Evolutionary conservation across 1,140 invertebrate genomes (phyloP), one percentile per base, ranked within the genome.

Genomic region (Orius laevigatus): DNA sequence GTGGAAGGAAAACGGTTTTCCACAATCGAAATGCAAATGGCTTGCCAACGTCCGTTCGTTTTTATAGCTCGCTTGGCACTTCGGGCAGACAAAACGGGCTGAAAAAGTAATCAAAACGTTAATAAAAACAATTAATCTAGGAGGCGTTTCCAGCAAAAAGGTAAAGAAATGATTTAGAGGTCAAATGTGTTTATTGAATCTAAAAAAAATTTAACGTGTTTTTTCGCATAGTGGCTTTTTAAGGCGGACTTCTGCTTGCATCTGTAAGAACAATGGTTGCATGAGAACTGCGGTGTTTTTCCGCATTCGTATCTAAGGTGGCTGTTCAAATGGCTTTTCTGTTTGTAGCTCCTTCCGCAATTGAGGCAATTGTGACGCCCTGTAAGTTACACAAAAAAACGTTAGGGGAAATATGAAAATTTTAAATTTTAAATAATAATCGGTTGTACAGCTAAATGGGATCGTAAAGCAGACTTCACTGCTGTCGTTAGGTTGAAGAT

Each of bases 281-380:
- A 57, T 10, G 35, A 33, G 35, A 52, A 53, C 5, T 33, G 18
- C 2, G 79, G 79, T 62, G 81, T 79, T 62, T 81, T 82, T 55
- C 79, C 80, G 63, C 81, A 86, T 62, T 85, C 81, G 79, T 80
- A 84, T 61, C 82, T 83, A 63, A 82, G 78, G 61, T 85, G 82
- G 60, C 83, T 84, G 20, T 78, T 69, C 59, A 85, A 65, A 58
- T 79, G 83, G 50, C 78, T 81, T 63, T 83, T 84, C 47, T 85
- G 69, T 61, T 83, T 83, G 66, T 85, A 85, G 31, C 78, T 72
- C 42, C 80, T 71, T 41, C 79, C 80, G 63, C 83, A 86, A 52
- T 79, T 75, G 10, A 75, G 68, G 62, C 78, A 83, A 48, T 63
- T 43, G 41, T 42, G 15, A 2, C 40, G 16, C 20, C 15, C 20